Evolutionary conservation across 2,888 invertebrate species (phyloP).

Genomic region (Noctua comes): DNA sequence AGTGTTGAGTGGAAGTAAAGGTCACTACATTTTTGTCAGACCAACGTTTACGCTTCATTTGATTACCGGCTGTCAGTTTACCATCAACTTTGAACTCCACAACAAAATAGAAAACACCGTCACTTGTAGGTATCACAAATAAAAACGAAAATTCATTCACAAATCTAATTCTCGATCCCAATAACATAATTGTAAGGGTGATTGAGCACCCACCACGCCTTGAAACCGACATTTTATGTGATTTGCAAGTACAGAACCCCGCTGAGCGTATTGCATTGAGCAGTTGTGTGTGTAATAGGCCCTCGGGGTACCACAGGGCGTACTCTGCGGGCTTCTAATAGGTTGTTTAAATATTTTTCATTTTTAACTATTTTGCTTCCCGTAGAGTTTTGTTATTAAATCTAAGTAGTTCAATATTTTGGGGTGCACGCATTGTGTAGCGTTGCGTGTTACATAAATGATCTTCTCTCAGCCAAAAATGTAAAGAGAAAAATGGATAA

Average conservation of each 20-base stretch:
- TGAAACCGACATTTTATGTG: constrained; percentile 69
- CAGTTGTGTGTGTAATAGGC: constrained; percentile 67
- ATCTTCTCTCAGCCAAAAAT: background rate
- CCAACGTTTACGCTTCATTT: background rate
- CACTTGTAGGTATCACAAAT: constrained; percentile 33
- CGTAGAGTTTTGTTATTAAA: constrained; percentile 68
- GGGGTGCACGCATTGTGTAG: constrained; percentile 9
- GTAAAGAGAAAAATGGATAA: background rate
- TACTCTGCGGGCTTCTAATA: constrained; percentile 81
- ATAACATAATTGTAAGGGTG: constrained; percentile 66
- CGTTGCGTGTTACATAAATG: background rate
- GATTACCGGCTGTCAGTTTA: background rate
- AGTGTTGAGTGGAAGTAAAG: background rate
- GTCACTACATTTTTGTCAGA: background rate
- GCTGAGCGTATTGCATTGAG: constrained; percentile 79
- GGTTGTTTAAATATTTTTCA: constrained; percentile 73
- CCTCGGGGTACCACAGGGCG: constrained; percentile 84
- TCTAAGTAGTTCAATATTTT: constrained; percentile 53
- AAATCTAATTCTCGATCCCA: constrained; percentile 61
- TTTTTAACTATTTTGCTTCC: constrained; percentile 71
- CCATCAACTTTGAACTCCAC: background rate
- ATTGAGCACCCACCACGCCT: constrained; percentile 68
- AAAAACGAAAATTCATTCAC: constrained; percentile 56
- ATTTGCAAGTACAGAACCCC: constrained; percentile 72
- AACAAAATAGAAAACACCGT: background rate